Conservation (phyloP, 2,797 vertebrate species). For the Acanthis flammea region DNA sequence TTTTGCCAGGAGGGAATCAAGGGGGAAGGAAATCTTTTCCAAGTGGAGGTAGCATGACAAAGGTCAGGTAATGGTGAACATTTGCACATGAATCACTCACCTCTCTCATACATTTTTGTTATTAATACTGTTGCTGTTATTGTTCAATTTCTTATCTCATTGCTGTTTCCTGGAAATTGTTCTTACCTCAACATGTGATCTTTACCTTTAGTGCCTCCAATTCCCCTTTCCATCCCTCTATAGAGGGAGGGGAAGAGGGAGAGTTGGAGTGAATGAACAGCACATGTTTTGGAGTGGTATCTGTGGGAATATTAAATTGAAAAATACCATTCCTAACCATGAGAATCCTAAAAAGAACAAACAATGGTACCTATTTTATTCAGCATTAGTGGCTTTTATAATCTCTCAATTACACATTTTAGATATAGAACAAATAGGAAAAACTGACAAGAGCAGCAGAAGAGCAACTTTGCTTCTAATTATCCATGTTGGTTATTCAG, state of each 20-base stretch:
- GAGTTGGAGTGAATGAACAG: not conserved
- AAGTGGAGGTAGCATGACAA: too few relatives aligned
- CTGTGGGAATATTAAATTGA: not conserved
- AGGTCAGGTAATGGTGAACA: not conserved
- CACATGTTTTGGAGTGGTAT: not conserved
- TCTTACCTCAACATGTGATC: not conserved
- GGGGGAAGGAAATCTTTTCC: not conserved
- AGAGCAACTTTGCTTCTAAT: not conserved
- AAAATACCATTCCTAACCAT: not conserved
- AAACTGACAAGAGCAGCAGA: not conserved
- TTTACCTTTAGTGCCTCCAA: not conserved
- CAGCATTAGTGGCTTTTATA: not conserved
- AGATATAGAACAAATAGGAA: not conserved
- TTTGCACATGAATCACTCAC: not conserved
- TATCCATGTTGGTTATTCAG: not conserved
- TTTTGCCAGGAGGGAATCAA: not conserved
- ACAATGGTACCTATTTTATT: not conserved
- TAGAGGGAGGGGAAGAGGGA: not conserved
- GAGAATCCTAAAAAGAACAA: accelerated
- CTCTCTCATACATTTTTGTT: not conserved
- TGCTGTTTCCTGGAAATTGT: not conserved
- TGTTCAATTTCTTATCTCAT: not conserved
- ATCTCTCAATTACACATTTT: not conserved
- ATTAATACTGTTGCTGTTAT: not conserved
- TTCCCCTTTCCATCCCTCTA: not conserved